Percentiles rank a stretch among this genome's conserved stretches.
Conservation (phyloP, 37 sponge, comb jelly and placozoan species). For the Crambe crambe region DNA sequence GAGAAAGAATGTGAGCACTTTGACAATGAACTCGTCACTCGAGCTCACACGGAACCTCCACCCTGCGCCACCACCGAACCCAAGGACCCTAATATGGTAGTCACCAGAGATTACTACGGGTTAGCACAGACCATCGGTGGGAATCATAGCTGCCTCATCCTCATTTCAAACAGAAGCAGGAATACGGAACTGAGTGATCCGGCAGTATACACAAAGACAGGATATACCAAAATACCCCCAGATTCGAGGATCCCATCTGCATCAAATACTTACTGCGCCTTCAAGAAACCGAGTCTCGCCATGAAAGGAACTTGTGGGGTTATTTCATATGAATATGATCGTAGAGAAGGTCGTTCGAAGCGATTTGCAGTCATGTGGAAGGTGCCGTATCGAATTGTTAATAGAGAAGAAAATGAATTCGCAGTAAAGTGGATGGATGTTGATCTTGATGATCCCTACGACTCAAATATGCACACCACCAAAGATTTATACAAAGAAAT, state of each 20-base stretch:
- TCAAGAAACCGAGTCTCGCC: background rate
- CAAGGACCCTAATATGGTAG: background rate
- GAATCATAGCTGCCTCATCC: constrained; percentile 12
- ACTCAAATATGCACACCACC: background rate
- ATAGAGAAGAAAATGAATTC: background rate
- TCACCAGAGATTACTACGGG: constrained; percentile 1
- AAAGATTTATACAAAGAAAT: background rate
- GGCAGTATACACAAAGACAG: background rate
- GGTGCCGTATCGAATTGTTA: background rate
- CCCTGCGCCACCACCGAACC: no score
- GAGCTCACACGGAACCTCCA: background rate
- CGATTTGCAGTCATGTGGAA: constrained; percentile 12
- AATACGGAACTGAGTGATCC: background rate
- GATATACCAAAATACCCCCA: background rate
- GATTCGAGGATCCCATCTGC: background rate
- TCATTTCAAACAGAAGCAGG: background rate
- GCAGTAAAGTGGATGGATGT: constrained; percentile 7
- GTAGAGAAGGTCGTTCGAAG: background rate
- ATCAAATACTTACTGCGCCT: constrained; percentile 1
- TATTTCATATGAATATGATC: constrained; percentile 1
- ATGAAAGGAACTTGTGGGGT: constrained; percentile 7
- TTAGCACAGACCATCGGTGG: background rate
- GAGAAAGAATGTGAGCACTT: background rate
- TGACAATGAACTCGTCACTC: background rate
- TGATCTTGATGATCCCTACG: background rate